A percentile compares a stretch with the other conserved stretches of the same genome.
phyloP scores from a whole-genome alignment of 2,113 vertebrate genomes.

The Cyrtonyx montezumae region DNA sequence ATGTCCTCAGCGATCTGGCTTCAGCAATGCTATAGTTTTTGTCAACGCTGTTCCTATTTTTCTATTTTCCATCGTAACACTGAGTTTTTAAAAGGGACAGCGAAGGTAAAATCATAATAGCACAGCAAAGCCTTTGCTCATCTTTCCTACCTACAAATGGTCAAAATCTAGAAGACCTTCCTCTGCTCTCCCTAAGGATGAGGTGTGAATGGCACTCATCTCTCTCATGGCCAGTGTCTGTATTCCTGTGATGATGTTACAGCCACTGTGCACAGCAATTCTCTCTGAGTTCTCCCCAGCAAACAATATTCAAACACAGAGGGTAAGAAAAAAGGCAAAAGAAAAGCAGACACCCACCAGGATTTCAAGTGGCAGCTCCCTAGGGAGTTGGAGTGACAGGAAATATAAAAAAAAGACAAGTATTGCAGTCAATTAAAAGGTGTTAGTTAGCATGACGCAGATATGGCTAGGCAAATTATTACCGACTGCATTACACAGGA shows the following conservation, averaged over 20 bases:
- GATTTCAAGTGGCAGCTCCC: not conserved
- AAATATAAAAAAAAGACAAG: not conserved
- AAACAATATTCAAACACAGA: not conserved
- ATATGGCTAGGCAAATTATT: not conserved
- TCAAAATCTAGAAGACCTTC: not conserved
- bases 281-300: not conserved
- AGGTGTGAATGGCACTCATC: not conserved
- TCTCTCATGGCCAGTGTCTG: not conserved
- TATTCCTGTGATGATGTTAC: not conserved
- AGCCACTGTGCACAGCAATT: not conserved
- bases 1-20: not conserved
- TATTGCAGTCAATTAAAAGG: not conserved
- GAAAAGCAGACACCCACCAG: not conserved
- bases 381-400: not conserved
- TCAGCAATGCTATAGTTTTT: accelerated
- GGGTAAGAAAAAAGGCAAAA: accelerated
- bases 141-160: not conserved
- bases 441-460: not conserved
- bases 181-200: not conserved
- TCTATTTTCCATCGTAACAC: not conserved
- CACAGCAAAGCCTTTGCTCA: not conserved
- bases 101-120: not conserved
- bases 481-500: accelerated
- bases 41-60: accelerated
- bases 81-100: not conserved